Evolutionary conservation across 2,888 invertebrate species (phyloP), one percentile per base, ranked within the genome.

Genomic region (Iphiclides podalirius): DNA sequence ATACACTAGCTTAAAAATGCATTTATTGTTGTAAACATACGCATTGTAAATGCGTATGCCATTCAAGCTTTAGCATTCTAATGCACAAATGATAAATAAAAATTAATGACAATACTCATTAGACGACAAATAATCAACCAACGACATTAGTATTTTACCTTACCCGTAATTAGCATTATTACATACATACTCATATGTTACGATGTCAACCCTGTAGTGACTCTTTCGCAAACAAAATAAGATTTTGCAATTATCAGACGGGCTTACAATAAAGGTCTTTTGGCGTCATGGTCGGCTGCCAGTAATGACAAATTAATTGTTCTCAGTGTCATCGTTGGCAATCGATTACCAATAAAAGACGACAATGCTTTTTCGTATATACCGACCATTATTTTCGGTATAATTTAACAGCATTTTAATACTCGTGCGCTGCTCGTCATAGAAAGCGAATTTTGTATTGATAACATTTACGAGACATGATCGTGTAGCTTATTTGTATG

Each of bases 261-360:
- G 15, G 12, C 16, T 47, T 15, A 4, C 35, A 42, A 41, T 43
- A 52, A 57, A 37, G 34, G 35, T 42, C 31, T 47, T 47, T 36
- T n/a, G n/a, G 8, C 41, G 36, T 35, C 49, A 44, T 23, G 43
- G 49, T 28, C 43, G 37, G 35, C 28, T 9, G 23, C 38, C 34
- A 16, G 26, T 44, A 34, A 34, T 23, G 39, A 12, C 34, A 31
- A 42, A 42, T 48, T 37, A 44, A 35, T 44, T 37, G 23, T 16
- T 43, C 15, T 33, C 14, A 34, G 16, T 34, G 28, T 11, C 38
- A 39, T 49, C 39, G 23, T 44, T 43, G 43, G 17, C 44, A 17
- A 16, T 39, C 26, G 39, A 34, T 26, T 26, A 26, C 26, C 9
- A 2, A 7, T 26, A 26, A 14, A 14, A 16, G 6, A n/a, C n/a